Evolutionary conservation across 2,888 invertebrate species (phyloP).

Genomic region (Campopleginae sp.): DNA sequence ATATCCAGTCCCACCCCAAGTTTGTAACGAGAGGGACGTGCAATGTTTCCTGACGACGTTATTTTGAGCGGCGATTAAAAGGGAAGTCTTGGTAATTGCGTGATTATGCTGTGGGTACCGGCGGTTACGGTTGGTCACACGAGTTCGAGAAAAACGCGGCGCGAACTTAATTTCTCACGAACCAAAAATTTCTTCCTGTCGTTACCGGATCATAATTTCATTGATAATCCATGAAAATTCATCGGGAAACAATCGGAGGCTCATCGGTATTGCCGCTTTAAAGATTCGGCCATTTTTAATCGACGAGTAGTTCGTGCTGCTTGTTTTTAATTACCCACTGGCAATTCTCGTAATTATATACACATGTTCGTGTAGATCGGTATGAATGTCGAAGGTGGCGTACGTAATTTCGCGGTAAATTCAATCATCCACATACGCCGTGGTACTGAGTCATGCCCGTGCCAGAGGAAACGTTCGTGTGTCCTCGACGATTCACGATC

Average conservation of each 20-base stretch:
- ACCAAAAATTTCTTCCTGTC: slow-evolving; percentile 2
- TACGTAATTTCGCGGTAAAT: slow-evolving; percentile 17
- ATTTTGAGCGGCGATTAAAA: slow-evolving; percentile 37
- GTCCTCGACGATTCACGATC: slow-evolving; percentile 53
- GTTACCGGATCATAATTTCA: not conserved
- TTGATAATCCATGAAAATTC: not conserved
- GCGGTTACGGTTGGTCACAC: slow-evolving; percentile 50
- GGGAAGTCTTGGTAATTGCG: slow-evolving; percentile 31
- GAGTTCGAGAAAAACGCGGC: slow-evolving; percentile 34
- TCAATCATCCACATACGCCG: slow-evolving; percentile 38
- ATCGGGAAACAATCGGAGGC: no score
- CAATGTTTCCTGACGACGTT: not conserved
- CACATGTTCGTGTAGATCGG: not conserved
- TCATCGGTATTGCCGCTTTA: not conserved
- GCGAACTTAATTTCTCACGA: slow-evolving; percentile 26
- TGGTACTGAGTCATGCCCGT: slow-evolving; percentile 55
- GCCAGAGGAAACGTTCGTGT: slow-evolving; percentile 34
- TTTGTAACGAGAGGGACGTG: not conserved
- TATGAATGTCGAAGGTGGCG: not conserved
- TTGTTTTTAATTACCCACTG: slow-evolving; percentile 1
- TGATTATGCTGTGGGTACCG: slow-evolving; percentile 54
- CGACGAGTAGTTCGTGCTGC: not conserved
- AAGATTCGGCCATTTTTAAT: not conserved
- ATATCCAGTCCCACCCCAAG: slow-evolving; percentile 10
- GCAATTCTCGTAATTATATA: not conserved